These are phyloP conservation scores for Halcyon smyrnensis DNA, from an alignment of 2,797 vertebrate species.

Conservation along the genomic window DNA sequence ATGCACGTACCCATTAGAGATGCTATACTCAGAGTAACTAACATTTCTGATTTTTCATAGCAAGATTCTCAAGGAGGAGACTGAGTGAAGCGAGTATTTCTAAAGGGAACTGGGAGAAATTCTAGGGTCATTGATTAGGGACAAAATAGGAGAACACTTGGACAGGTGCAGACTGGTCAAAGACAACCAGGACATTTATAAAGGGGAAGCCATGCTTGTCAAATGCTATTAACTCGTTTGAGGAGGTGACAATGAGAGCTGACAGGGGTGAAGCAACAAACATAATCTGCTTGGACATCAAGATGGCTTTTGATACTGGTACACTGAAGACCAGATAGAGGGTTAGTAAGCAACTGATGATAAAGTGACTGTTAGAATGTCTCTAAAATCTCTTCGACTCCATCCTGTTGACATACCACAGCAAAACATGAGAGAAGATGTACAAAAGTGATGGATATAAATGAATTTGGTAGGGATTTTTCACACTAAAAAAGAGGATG, in stretches of 20 bases:
- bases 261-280: slow-evolving; percentile 73
- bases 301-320: slow-evolving; percentile 69
- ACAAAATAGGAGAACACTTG: slow-evolving; percentile 53
- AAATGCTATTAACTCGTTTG: slow-evolving; percentile 76
- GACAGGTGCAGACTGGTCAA: slow-evolving; percentile 68
- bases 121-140: slow-evolving; percentile 56
- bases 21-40: neutral
- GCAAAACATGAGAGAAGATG: neutral
- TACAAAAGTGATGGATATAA: neutral
- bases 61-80: neutral
- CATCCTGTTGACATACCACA: neutral
- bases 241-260: slow-evolving; percentile 70
- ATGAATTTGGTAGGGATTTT: neutral
- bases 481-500: neutral
- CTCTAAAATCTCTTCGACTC: slow-evolving; percentile 17
- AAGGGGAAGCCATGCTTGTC: slow-evolving; percentile 74
- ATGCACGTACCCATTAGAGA: neutral
- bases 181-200: slow-evolving; percentile 65
- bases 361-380: slow-evolving; percentile 31
- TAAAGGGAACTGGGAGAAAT: slow-evolving; percentile 43
- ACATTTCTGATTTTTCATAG: neutral
- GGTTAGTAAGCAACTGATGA: slow-evolving; percentile 24
- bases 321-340: slow-evolving; percentile 47
- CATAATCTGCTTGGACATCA: slow-evolving; percentile 72
- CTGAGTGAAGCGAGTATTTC: neutral